A percentile compares a stretch with the other conserved stretches of the same genome.
Conservation (phyloP, 2,797 vertebrate species). For the Gallinago solitaria region DNA sequence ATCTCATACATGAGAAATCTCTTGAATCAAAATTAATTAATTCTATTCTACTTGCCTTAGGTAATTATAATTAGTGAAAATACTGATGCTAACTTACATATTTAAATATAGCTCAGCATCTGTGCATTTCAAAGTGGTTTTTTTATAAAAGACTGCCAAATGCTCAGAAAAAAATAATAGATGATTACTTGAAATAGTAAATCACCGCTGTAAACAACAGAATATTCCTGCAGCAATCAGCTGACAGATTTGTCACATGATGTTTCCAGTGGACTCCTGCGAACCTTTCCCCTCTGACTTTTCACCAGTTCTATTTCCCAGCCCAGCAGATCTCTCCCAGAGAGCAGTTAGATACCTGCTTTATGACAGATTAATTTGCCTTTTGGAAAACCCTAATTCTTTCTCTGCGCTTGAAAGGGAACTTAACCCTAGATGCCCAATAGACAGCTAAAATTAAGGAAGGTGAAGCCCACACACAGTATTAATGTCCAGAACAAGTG, state of each 20-base stretch:
- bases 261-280: background rate
- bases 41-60: background rate
- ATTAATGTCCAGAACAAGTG: background rate
- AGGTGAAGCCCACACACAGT: background rate
- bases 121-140: background rate
- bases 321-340: background rate
- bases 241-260: background rate
- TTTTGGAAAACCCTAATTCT: background rate
- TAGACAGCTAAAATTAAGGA: background rate
- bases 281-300: background rate
- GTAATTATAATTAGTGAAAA: background rate
- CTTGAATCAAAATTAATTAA: background rate
- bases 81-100: background rate
- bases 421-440: background rate
- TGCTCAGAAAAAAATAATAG: background rate
- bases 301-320: background rate
- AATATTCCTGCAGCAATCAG: background rate
- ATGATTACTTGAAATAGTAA: background rate
- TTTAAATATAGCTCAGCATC: background rate
- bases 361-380: background rate
- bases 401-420: background rate
- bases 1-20: background rate
- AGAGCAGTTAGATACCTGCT: background rate
- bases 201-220: background rate
- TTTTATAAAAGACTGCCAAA: background rate